Conservation (phyloP, 2,797 vertebrate genomes). For the Benthosema pterotum region DNA sequence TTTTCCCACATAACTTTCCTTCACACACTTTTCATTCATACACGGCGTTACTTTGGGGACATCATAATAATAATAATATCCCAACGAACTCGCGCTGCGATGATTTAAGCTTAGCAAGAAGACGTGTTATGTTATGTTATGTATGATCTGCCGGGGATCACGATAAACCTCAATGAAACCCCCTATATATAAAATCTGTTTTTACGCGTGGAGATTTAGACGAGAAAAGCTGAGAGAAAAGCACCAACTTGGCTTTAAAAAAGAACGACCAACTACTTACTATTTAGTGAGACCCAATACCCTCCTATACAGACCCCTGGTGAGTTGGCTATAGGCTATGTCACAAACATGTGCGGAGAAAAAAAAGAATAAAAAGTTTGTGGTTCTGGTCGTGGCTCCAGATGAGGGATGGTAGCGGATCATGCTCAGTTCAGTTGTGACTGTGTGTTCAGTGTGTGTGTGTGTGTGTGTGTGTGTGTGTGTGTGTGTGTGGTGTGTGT, state of each 20-base stretch:
- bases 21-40: too few relatives aligned
- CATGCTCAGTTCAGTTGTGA: conserved; percentile 65
- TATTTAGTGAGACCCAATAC: conserved; percentile 44
- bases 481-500: conserved; percentile 57
- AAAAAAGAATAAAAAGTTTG: conserved; percentile 46
- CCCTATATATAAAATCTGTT: conserved; percentile 26
- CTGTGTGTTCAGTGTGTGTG: too few relatives aligned
- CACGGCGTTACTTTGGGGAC: too few relatives aligned
- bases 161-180: conserved; percentile 49
- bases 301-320: conserved; percentile 39
- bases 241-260: conserved; percentile 51
- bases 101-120: conserved; percentile 10
- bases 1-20: not conserved
- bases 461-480: conserved; percentile 60
- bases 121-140: too few relatives aligned
- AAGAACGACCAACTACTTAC: conserved; percentile 71
- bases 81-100: conserved; percentile 8
- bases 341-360: conserved; percentile 34
- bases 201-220: conserved; percentile 48
- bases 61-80: too few relatives aligned
- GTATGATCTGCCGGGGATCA: conserved; percentile 23
- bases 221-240: conserved; percentile 25
- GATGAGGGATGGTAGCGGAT: conserved; percentile 72
- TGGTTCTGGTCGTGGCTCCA: conserved; percentile 67
- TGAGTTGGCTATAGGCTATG: conserved; percentile 28